phyloP scores from a whole-genome alignment of 1,140 invertebrate genomes.

The Hylyphantes graminicola region DNA sequence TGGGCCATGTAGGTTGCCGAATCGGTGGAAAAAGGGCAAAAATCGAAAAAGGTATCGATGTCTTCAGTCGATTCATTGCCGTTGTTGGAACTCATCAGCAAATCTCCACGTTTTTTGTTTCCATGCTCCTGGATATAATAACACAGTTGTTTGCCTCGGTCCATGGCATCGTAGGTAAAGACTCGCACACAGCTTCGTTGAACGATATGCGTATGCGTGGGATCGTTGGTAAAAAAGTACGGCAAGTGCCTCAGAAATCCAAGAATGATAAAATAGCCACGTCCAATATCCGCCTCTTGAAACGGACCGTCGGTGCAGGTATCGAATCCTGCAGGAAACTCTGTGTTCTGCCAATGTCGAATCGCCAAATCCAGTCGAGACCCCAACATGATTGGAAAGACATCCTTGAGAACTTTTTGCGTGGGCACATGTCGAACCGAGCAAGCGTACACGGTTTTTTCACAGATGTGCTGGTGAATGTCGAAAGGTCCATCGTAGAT shows the following conservation, averaged over 20 bases:
- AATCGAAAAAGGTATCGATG: not conserved
- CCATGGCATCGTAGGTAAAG: slow-evolving; percentile 8
- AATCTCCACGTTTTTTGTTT: not conserved
- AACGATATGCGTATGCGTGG: slow-evolving; percentile 1
- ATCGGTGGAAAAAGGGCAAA: not conserved
- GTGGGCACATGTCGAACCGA: not conserved
- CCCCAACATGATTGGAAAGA: slow-evolving; percentile 17
- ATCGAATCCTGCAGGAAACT: not conserved
- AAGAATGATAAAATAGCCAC: slow-evolving; percentile 1
- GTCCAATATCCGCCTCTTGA: slow-evolving; percentile 1
- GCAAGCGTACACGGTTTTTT: not conserved
- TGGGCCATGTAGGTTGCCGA: slow-evolving; percentile 7
- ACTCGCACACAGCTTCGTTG: slow-evolving; percentile 10
- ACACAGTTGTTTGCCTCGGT: slow-evolving; percentile 13
- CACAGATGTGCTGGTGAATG: not conserved
- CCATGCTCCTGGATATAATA: not conserved
- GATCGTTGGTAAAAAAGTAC: slow-evolving; percentile 36
- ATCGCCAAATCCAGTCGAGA: not conserved
- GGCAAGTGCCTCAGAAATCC: slow-evolving; percentile 1
- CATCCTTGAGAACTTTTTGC: not conserved
- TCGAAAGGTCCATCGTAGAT: not conserved
- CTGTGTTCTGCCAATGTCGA: not conserved
- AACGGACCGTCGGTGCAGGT: not conserved
- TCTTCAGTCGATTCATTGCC: not conserved
- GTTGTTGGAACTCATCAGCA: not conserved